Evolutionary conservation across 2,113 vertebrate species (phyloP), one percentile per base, ranked within the genome.

Genomic region (Myrmophylax atrothorax): DNA sequence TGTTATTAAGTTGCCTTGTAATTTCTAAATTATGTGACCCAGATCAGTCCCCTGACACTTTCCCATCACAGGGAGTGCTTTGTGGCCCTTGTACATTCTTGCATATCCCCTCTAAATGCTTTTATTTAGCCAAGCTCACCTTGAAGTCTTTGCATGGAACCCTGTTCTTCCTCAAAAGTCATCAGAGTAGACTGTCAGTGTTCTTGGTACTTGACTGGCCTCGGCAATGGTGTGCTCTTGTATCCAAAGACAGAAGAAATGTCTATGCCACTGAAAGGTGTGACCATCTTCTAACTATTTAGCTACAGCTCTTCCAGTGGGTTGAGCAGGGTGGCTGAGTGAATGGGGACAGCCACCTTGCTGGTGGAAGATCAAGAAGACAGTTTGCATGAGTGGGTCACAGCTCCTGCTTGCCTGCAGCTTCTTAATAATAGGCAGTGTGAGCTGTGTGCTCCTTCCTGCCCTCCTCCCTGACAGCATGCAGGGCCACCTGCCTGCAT

Each of bases 201-300:
- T 37, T 74, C 79, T 88, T 62, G 55, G 58, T 44, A 60, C 40
- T 59, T 47, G 40, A 50, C 28, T 46, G 79, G 49, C 16, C 56
- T 80, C 4, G 3, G 78, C 66, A 93, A 31, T 12, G 8, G 18
- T 50, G 53, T 53, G 46, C 64, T 87, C 53, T 37, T 42, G 8
- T 63, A n/a, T 87, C 46, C 47, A 66, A 89, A 73, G 70, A 92
- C n/a, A 94, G n/a, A 88, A 94, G 62, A 68, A 74, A 73, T 31
- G 53, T 35, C 60, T 33, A 5, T 18, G 33, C 58, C 35, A 38
- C 49, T 37, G 77, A 64, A 82, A 66, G 58, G 28, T 35, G 58
- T 72, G 74, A 18, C 33, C 29, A 42, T 47, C 59, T 70, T 88
- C n/a, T 72, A 53, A 42, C 50, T 73, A 60, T 47, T 82, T 83